phyloP scores from a whole-genome alignment of 2,888 invertebrate genomes.

The Chalcosyrphus nemorum region DNA sequence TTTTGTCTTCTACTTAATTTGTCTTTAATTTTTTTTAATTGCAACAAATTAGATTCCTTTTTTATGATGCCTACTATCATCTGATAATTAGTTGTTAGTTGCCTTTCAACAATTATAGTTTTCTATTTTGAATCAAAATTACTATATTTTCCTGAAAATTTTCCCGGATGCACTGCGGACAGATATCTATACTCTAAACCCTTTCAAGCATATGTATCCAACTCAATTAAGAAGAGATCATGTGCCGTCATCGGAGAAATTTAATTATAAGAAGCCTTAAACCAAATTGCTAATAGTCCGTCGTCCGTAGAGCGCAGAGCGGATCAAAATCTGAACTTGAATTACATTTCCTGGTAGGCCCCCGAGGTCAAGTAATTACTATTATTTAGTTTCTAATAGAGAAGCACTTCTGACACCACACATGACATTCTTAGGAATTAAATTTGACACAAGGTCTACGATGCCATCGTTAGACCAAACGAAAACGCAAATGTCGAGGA shows the following conservation, averaged over 20 bases:
- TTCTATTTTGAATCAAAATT: slow-evolving; percentile 31
- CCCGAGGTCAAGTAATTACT: slow-evolving; percentile 59
- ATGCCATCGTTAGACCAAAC: too few relatives aligned
- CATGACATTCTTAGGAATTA: slow-evolving; percentile 48
- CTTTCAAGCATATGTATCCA: slow-evolving; percentile 22
- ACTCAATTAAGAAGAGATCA: slow-evolving; percentile 56
- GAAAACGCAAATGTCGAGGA: too few relatives aligned
- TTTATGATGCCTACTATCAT: not conserved
- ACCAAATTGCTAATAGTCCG: slow-evolving; percentile 34
- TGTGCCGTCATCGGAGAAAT: slow-evolving; percentile 53
- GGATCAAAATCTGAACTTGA: slow-evolving; percentile 2
- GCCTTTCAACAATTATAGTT: slow-evolving; percentile 10
- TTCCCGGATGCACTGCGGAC: slow-evolving; percentile 14
- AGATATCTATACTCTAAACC: not conserved
- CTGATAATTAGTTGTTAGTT: too few relatives aligned
- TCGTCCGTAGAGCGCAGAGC: slow-evolving; percentile 1
- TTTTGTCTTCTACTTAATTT: too few relatives aligned
- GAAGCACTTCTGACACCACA: slow-evolving; percentile 51
- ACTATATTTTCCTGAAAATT: slow-evolving; percentile 20
- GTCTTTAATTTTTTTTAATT: not conserved
- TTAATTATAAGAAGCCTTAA: slow-evolving; percentile 63
- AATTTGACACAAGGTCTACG: slow-evolving; percentile 51
- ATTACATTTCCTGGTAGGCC: slow-evolving; percentile 44
- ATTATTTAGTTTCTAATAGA: slow-evolving; percentile 67
- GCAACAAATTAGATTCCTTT: not conserved